phyloP scores from a whole-genome alignment of 2,888 invertebrate species.

The Tachina fera region DNA sequence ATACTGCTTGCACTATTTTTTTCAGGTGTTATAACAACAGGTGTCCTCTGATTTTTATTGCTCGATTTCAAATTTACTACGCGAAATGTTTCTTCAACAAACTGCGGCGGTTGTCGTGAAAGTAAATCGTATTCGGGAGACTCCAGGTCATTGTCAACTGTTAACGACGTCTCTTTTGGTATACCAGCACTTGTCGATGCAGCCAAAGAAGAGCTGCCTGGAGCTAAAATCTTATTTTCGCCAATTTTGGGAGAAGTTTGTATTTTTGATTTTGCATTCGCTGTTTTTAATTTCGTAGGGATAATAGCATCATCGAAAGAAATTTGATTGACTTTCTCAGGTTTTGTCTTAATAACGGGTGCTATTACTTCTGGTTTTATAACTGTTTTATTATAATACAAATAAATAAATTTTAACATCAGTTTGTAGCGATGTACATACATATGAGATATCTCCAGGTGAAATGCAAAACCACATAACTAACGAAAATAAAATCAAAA shows the following conservation, averaged over 20 bases:
- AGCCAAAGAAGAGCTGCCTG: constrained; percentile 14
- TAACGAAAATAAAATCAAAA: too few species aligned
- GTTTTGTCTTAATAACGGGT: constrained; percentile 77
- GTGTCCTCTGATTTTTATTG: constrained; percentile 79
- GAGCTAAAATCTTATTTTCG: constrained; percentile 37
- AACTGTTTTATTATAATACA: not conserved
- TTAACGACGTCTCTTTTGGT: constrained; percentile 37
- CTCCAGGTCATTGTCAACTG: constrained; percentile 87
- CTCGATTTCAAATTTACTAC: constrained; percentile 91
- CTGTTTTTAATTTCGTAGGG: constrained; percentile 74
- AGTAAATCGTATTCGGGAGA: constrained; percentile 93
- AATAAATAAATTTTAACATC: not conserved
- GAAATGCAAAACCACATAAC: too few species aligned
- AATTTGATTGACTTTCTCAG: constrained; percentile 68
- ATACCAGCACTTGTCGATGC: not conserved
- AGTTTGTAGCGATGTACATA: not conserved
- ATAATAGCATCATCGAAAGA: constrained; percentile 75
- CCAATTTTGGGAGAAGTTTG: constrained; percentile 27
- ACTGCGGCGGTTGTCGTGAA: constrained; percentile 92
- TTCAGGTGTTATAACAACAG: constrained; percentile 67
- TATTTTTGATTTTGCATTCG: constrained; percentile 69
- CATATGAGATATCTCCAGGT: not conserved
- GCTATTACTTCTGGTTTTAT: constrained; percentile 40
- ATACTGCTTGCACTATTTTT: constrained; percentile 75
- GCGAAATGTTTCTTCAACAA: constrained; percentile 93